phyloP scores from a whole-genome alignment of 1,140 invertebrate genomes.

The Ruditapes philippinarum region DNA sequence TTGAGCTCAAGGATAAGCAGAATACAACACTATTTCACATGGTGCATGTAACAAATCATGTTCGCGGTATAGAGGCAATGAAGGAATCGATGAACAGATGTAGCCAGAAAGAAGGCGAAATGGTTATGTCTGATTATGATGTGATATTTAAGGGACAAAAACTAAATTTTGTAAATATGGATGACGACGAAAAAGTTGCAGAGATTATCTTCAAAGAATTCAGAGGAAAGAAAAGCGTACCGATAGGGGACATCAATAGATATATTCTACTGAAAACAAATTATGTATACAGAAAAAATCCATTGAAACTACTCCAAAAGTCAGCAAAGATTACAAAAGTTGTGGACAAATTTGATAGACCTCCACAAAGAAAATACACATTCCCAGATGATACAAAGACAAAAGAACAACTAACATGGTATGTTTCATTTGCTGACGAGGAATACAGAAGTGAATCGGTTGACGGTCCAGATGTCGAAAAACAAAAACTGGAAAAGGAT shows the following conservation, averaged over 20 bases:
- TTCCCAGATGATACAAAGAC: neutral
- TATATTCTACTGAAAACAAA: neutral
- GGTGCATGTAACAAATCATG: neutral
- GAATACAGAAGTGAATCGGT: neutral
- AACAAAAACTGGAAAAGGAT: neutral
- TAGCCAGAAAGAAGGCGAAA: neutral
- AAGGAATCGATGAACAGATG: neutral
- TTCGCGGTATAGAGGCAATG: conserved; percentile 15
- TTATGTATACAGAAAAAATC: neutral
- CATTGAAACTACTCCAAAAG: neutral
- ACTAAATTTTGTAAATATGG: neutral
- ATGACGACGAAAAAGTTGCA: neutral
- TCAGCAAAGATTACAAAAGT: neutral
- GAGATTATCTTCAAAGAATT: neutral
- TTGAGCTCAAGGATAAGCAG: neutral
- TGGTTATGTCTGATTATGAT: neutral
- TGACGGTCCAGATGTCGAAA: neutral
- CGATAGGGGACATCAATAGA: neutral
- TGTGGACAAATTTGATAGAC: neutral
- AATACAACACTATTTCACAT: neutral
- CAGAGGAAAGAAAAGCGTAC: neutral
- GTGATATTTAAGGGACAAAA: neutral
- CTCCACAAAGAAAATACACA: neutral
- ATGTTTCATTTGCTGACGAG: neutral
- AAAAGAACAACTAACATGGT: neutral